phyloP scores from a whole-genome alignment of 2,113 vertebrate genomes.

The Neotragus moschatus region DNA sequence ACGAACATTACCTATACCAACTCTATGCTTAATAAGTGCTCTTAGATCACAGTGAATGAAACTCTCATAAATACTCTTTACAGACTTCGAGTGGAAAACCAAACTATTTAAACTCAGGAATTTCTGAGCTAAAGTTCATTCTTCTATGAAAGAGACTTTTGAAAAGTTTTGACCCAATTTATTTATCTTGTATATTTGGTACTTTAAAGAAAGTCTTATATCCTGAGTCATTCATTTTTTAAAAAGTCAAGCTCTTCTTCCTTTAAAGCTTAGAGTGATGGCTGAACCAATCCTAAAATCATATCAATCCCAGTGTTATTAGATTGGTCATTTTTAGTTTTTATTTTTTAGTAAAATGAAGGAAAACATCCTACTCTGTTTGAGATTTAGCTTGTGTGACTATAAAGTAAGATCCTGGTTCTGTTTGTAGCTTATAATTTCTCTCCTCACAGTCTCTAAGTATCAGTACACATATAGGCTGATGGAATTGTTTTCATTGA shows the following conservation, averaged over 20 bases:
- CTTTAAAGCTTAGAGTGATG: neutral
- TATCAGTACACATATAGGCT: neutral
- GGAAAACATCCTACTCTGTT: neutral
- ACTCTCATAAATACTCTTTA: neutral
- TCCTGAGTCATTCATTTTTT: neutral
- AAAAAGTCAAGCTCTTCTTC: neutral
- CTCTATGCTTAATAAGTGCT: neutral
- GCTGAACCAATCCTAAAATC: neutral
- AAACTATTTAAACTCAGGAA: neutral
- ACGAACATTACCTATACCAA: neutral
- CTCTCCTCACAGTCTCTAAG: neutral
- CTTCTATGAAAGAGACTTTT: neutral
- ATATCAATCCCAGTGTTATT: neutral
- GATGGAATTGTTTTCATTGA: neutral
- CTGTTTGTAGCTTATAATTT: neutral
- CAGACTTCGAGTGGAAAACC: neutral
- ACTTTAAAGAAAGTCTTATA: neutral
- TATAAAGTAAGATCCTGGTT: neutral
- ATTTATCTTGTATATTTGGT: neutral
- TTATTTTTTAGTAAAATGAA: neutral
- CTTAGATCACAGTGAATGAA: neutral
- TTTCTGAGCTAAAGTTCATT: slow-evolving; percentile 3
- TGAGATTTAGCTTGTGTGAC: neutral
- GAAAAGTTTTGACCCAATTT: neutral
- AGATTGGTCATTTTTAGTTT: neutral